Base-by-base conservation (phyloP, 2,113 vertebrate species). In the Macrotus californicus region DNA sequence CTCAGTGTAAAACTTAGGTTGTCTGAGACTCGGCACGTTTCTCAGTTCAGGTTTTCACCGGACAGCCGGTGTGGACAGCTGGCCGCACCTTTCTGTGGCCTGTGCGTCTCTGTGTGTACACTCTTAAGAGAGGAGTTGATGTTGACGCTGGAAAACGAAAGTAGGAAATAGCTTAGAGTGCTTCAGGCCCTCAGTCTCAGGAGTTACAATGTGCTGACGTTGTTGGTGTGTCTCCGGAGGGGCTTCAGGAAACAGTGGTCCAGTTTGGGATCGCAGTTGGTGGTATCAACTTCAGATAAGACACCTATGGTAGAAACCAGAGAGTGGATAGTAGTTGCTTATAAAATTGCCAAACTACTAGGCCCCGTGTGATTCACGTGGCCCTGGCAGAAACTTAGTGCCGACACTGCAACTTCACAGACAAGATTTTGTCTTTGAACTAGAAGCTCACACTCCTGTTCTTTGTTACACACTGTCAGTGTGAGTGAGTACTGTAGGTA, bases 61-160 rank as follows among this genome's bases (percentile, higher is more conserved):
- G 52, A 36, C 15, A 75, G 76, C 89, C 56, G n/a, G 36, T 95
- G 36, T 77, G 77, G 82, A 39, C 18, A 54, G 36, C 21, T 11
- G 31, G 19, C 39, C 24, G 89, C 64, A 59, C 31, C 10, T 56
- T 69, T 87, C 34, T 88, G 21, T 81, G 76, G 36, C 67, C 67
- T 39, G n/a, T 70, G 66, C 4, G 16, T 69, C 19, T 39, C 7
- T 87, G 36, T 95, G 39, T 85, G 54, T 69, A 13, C 79, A 9
- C 15, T 85, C 52, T 36, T 77, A 72, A 67, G 36, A 61, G 66
- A 66, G 76, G 41, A 59, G 22, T 73, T 56, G 77, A 14, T 92
- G 86, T 69, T 29, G 91, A 80, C 24, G 31, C 66, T 66, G 50
- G 64, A 97, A 96, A 96, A 79, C 1, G 76, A 96, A 96, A 96